Conservation (phyloP, 2,797 vertebrate species). For the Leucoraja ocellata region DNA sequence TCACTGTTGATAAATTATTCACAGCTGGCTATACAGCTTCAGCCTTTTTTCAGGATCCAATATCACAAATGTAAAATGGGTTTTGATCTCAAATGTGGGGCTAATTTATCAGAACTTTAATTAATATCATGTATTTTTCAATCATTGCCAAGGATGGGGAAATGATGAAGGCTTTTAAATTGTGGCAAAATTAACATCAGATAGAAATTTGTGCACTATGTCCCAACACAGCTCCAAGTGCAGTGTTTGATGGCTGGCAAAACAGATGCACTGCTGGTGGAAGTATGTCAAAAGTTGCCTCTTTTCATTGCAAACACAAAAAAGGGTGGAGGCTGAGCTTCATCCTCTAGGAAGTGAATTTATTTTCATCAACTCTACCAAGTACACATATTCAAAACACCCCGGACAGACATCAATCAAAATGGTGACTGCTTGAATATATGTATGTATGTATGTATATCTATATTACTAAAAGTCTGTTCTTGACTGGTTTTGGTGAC, state of each 20-base stretch:
- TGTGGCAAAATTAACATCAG: neutral
- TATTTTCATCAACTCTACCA: too few species aligned
- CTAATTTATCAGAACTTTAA: neutral
- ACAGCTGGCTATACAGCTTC: neutral
- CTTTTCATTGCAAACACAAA: neutral
- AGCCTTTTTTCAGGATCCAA: neutral
- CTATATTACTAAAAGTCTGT: too few species aligned
- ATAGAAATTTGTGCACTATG: neutral
- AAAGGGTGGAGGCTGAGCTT: too few species aligned
- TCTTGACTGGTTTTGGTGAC: too few species aligned
- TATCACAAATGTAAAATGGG: neutral
- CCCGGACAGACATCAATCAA: too few species aligned
- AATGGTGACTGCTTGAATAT: too few species aligned
- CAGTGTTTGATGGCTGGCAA: neutral
- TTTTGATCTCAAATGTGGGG: too few species aligned
- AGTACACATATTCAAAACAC: too few species aligned
- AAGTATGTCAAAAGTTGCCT: neutral
- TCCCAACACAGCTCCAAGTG: neutral
- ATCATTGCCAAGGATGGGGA: neutral
- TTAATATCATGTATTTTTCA: neutral
- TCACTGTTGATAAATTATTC: conserved; percentile 16
- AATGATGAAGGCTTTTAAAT: neutral
- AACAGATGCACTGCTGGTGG: neutral
- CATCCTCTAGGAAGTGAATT: too few species aligned
- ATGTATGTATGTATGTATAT: too few species aligned